These are phyloP conservation scores for Cloeon dipterum DNA, from an alignment of 2,888 invertebrate species.

Conservation along the genomic window DNA sequence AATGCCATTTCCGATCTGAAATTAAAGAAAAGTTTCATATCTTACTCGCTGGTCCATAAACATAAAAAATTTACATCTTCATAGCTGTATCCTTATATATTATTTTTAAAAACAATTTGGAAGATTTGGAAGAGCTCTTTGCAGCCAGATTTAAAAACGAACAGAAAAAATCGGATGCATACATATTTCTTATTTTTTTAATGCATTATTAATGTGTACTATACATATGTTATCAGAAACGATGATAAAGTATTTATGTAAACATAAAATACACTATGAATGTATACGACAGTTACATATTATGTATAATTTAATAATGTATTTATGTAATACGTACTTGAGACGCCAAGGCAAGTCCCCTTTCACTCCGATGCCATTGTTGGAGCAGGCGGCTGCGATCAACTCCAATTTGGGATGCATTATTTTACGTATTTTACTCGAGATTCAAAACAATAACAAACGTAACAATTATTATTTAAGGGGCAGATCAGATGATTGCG, in stretches of 20 bases:
- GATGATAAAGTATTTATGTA: too few relatives aligned
- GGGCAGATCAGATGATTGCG: not conserved
- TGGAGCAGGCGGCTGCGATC: conserved; percentile 68
- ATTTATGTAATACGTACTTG: conserved; percentile 27
- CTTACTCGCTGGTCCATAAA: not conserved
- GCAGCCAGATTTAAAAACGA: too few relatives aligned
- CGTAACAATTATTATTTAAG: not conserved
- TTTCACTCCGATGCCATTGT: conserved; percentile 75
- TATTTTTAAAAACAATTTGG: too few relatives aligned
- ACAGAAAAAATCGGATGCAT: too few relatives aligned
- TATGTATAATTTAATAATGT: conserved; percentile 1
- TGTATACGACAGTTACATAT: not conserved
- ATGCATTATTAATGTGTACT: too few relatives aligned
- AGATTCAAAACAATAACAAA: too few relatives aligned
- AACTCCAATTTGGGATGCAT: conserved; percentile 37
- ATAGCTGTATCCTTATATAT: too few relatives aligned
- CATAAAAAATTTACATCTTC: too few relatives aligned
- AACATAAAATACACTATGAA: conserved; percentile 1
- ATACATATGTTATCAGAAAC: too few relatives aligned
- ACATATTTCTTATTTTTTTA: too few relatives aligned
- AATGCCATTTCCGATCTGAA: conserved; percentile 69
- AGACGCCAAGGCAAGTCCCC: conserved; percentile 75
- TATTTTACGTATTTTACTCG: too few relatives aligned
- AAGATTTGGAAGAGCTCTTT: too few relatives aligned
- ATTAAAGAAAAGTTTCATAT: conserved; percentile 6